Base-by-base conservation (phyloP, 2,888 invertebrate genomes). In the Notodonta dromedarius region DNA sequence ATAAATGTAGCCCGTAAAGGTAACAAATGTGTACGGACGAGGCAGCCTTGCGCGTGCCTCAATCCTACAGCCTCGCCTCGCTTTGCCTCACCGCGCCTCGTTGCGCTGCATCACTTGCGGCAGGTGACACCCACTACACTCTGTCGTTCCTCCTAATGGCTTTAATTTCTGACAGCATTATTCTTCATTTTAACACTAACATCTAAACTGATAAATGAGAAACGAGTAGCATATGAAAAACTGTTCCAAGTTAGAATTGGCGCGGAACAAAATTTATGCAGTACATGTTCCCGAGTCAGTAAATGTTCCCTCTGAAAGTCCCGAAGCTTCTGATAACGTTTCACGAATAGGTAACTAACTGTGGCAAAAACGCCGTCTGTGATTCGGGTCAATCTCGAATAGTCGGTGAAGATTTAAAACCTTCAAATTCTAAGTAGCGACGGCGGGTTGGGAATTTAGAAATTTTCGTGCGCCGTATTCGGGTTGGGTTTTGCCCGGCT, bases 1-100 rank as follows among this genome's bases (percentile, higher is more conserved):
- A 89, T 88, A 87, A 89, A 91, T 90, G 89, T 85, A 84, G 74
- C 77, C 82, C 79, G 86, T 88, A 87, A 88, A 87, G 82, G 85
- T 89, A 87, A 90, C 88, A 86, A 91, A 92, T 88, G 88, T 79
- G 82, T 75, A 77, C 74, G 77, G 76, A 76, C 67, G 75, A 74
- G 59, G 66, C 63, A 59, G 57, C 56, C 66, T 65, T 65, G 67
- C 62, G 60, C 59, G 64, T n/a, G 13, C 48, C 14, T 48, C 14
- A 48, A 12, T 7, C 48, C 14, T 48, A 7, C 14, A 48, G 35
- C 24, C 24, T 24, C 24, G 24, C 65, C 65, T 66, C 64, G 51
- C 51, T 7, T 69, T 48, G 69, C 69, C 60, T 63, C 70, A 58
- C 59, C 57, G 61, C 63, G 61, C 62, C 66, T 63, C 70, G 63